Base-by-base conservation (phyloP, 2,113 vertebrate species). In the Epinephelus moara region DNA sequence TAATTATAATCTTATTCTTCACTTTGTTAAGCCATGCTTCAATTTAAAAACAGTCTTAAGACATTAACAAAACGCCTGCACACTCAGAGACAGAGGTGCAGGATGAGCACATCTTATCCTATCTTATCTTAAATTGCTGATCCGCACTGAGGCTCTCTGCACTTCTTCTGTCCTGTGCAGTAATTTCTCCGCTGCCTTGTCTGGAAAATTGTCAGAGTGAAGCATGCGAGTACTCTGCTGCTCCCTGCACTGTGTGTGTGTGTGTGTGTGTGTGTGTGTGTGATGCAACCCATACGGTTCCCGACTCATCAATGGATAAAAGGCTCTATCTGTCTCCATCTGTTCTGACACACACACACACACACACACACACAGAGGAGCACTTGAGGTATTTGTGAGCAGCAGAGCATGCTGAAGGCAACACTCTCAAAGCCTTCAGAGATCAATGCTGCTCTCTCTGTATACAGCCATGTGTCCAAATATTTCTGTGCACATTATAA, bases 291-390 rank as follows among this genome's bases (percentile, higher is more conserved):
- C 64, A 60, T 68, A 86, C 52, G 60, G 12, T 81, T 79, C 77
- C 64, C 19, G 13, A 68, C 87, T 90, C 77, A 86, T 91, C 86
- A 88, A 64, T 84, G 91, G 88, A 88, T 88, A 85, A 92, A 93
- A 88, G 61, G 85, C 85, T 80, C 76, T 85, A 86, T 90, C 89
- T 83, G 76, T 91, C 88, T 90, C 84, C 86, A 89, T 91, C 86
- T 91, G 89, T 81, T 85, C 73, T 60, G 45, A 70, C 68, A 67
- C 71, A 67, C 72, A 69, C 27, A 27, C 50, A 64, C 49, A 70
- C 40, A 64, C 80, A 84, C 21, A 45, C 47, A 70, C 47, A 47
- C 40, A 80, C 56, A 70, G 2, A 62, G 50, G n/a, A 53, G 47
- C 40, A 75, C 70, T 70, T 4, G 23, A 84, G 81, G 79, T 84